A percentile compares a stretch with the other conserved stretches of the same genome.
Evolutionary conservation across 2,797 vertebrate species (phyloP).

Genomic region (Rallus crepitans): DNA sequence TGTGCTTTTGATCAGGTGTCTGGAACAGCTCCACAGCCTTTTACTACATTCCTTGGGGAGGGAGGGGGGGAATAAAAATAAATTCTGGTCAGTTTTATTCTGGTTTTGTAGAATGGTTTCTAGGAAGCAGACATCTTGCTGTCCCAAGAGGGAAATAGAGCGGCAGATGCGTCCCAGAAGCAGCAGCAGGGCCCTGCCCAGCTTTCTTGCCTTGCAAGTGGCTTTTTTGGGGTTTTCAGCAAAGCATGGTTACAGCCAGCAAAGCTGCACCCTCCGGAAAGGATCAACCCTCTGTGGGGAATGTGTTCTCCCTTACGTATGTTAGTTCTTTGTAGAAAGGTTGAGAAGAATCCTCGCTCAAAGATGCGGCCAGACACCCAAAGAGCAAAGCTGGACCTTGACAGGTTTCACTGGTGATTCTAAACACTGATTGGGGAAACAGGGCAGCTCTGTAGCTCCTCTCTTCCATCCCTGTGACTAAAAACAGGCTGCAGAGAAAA

Average conservation of each 20-base stretch:
- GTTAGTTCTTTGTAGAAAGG: neutral
- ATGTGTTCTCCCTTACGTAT: neutral
- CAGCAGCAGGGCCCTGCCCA: neutral
- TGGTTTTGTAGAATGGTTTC: neutral
- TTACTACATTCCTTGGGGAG: neutral
- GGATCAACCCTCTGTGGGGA: neutral
- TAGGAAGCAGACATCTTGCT: neutral
- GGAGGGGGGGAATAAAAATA: neutral
- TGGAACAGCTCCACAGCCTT: neutral
- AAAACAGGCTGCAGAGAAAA: neutral
- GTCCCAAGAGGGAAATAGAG: neutral
- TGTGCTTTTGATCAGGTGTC: neutral
- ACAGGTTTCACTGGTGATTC: neutral
- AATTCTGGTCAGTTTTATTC: neutral
- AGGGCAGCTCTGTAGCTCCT: neutral
- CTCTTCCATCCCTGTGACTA: accelerated
- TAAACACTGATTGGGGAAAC: accelerated
- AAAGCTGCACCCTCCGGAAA: neutral
- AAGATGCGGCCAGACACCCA: neutral
- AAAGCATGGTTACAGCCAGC: neutral
- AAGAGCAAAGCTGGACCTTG: neutral
- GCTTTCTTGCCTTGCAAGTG: neutral
- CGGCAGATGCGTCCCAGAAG: neutral
- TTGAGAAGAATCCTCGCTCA: neutral
- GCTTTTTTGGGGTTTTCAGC: neutral